These are phyloP conservation scores for Scartelaos histophorus DNA, from an alignment of 2,113 vertebrate species.

Conservation along the genomic window DNA sequence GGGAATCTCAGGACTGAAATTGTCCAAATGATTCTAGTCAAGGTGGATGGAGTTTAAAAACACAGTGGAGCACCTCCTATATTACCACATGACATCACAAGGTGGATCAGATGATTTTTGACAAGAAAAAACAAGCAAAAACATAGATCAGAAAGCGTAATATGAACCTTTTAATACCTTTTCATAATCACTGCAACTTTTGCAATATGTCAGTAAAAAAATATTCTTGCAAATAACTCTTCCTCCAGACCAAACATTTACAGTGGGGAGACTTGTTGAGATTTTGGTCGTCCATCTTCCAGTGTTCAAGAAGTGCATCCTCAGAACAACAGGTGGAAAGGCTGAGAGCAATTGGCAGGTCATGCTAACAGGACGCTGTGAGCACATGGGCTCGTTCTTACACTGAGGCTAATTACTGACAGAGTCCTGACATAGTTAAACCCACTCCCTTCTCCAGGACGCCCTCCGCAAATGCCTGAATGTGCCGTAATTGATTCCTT, in stretches of 20 bases:
- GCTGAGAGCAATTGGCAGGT: conserved; percentile 65
- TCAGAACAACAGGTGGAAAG: conserved; percentile 59
- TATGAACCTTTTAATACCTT: neutral
- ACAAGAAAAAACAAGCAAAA: neutral
- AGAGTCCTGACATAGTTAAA: conserved; percentile 55
- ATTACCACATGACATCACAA: no score
- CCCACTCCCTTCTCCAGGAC: conserved; percentile 42
- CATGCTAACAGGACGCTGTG: conserved; percentile 48
- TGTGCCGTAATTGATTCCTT: conserved; percentile 63
- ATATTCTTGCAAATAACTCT: conserved; percentile 13
- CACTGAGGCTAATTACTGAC: conserved; percentile 59
- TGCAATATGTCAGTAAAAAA: conserved; percentile 6
- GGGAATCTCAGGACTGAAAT: no score
- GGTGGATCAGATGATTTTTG: no score
- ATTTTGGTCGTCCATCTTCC: no score
- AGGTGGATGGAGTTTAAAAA: no score
- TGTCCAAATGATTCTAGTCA: no score
- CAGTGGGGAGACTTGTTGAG: conserved; percentile 14
- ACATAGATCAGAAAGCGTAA: no score
- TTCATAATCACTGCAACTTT: neutral
- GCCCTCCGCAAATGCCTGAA: conserved; percentile 47
- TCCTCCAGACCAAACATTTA: conserved; percentile 19
- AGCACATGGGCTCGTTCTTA: conserved; percentile 36
- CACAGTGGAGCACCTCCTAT: no score
- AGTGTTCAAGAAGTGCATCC: no score